Evolutionary conservation across 2,888 invertebrate species (phyloP), one percentile per base, ranked within the genome.

Genomic region (Tortricodes alternella): DNA sequence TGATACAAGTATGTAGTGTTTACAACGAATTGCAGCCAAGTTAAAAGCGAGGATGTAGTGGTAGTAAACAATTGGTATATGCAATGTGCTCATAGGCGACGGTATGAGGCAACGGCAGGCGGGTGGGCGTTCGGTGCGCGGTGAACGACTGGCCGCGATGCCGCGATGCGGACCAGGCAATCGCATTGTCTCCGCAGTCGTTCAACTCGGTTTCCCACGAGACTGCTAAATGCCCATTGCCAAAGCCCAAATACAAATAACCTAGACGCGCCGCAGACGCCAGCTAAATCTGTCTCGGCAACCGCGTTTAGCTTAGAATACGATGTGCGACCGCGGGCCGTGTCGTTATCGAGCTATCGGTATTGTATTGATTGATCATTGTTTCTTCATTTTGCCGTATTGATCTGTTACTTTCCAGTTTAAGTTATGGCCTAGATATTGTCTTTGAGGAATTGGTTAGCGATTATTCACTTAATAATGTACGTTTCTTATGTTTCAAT

Each of bases 151-250:
- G 76, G 75, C 79, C 74, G 78, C 77, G 78, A 76, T 74, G 46
- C 58, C 58, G 62, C 61, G 56, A 58, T 46, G 53, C 56, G 44
- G 58, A 78, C 76, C 76, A 80, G 76, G 80, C 80, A 78, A 76
- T 78, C 80, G 84, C 85, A 88, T 89, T 88, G 89, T 89, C 85
- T 83, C 80, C 74, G 80, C 85, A 89, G 90, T 90, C 89, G 88
- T 89, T 90, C 90, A 89, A 89, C 90, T 87, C 87, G 63, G 84
- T 83, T 91, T 91, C 90, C 90, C 91, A 91, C 89, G 89, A 86
- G 83, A 79, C 82, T 80, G 80, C 78, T 66, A 83, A 85, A 78
- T 83, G 80, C 76, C 84, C 88, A 86, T 85, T 88, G 87, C 87
- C 87, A 88, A 87, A 84, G 81, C 77, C 78, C 80, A 85, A 86